Conservation (phyloP, 2,797 vertebrate species). For the Diglossa cyanea region DNA sequence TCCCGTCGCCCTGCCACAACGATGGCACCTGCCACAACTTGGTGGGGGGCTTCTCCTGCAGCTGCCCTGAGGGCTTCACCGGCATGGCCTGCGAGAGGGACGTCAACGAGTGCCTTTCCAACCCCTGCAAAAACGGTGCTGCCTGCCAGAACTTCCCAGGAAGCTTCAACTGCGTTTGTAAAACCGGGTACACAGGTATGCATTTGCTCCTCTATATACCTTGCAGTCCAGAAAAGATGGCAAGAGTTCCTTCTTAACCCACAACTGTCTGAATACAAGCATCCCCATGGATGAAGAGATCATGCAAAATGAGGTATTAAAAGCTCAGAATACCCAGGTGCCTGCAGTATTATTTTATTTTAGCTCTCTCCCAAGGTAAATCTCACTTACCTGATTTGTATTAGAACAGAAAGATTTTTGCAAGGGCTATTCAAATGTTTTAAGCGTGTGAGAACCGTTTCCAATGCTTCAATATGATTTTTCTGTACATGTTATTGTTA, state of each 20-base stretch:
- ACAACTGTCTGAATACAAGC: not conserved
- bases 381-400: not conserved
- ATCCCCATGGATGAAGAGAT: not conserved
- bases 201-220: not conserved
- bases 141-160: conserved; percentile 93
- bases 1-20: conserved; percentile 92
- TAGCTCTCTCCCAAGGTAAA: not conserved
- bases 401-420: not conserved
- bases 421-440: not conserved
- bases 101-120: conserved; percentile 93
- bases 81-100: conserved; percentile 96
- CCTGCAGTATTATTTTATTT: not conserved
- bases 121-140: conserved; percentile 87
- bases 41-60: conserved; percentile 95
- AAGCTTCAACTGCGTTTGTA: conserved; percentile 93
- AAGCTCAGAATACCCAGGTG: not conserved
- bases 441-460: not conserved
- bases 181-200: conserved; percentile 93
- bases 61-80: conserved; percentile 92
- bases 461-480: not conserved
- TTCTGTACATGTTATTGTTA: conserved; percentile 11
- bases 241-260: not conserved
- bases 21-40: conserved; percentile 91
- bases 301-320: not conserved
- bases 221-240: not conserved